Evolutionary conservation across 2,113 vertebrate genomes (phyloP).

Genomic region (Aythya baeri): DNA sequence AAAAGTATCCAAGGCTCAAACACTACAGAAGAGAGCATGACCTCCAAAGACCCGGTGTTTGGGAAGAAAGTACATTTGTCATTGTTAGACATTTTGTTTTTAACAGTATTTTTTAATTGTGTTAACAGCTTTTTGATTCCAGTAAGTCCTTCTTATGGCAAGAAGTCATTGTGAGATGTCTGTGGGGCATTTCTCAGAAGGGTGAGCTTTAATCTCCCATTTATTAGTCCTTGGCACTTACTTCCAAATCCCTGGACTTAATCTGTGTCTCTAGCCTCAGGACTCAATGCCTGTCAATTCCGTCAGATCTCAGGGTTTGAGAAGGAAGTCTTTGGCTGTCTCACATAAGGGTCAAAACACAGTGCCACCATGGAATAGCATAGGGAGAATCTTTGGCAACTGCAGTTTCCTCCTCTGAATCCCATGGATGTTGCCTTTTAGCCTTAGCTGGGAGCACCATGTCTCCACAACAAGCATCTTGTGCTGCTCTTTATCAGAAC

Average conservation of each 20-base stretch:
- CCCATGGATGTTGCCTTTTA: neutral
- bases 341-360: neutral
- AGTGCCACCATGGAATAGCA: neutral
- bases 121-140: neutral
- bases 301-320: neutral
- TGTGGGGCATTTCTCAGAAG: neutral
- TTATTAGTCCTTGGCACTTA: neutral
- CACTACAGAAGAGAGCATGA: neutral
- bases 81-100: neutral
- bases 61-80: neutral
- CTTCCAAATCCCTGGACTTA: neutral
- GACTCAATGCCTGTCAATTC: neutral
- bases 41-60: neutral
- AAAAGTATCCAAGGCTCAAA: neutral
- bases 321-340: neutral
- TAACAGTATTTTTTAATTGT: neutral
- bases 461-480: accelerated
- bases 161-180: neutral
- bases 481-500: neutral
- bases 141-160: neutral
- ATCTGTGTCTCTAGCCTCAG: neutral
- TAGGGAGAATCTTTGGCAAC: neutral
- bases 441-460: neutral
- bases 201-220: neutral
- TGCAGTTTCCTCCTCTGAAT: neutral